Base-by-base conservation (phyloP, 2,888 invertebrate genomes). In the Psococerastis gibbosa region DNA sequence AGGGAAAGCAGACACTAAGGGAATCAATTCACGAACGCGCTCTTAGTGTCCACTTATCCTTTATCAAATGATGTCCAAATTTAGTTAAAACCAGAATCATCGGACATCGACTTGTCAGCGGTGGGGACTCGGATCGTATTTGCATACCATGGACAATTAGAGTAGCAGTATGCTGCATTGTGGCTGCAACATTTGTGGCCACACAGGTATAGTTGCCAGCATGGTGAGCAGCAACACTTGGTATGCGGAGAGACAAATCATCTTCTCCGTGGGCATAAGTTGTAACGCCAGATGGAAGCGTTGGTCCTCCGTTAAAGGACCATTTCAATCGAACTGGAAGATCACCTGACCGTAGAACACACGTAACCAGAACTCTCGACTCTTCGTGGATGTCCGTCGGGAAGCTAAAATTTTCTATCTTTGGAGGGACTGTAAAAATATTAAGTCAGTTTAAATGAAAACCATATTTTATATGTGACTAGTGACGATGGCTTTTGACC, bases 261-360 rank as follows among this genome's bases (percentile, higher is more conserved):
- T 56, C 61, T 48, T 58, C 57, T 49, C 55, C 58, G 49, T 59
- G 58, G 47, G 58, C 55, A 11, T 57, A 60, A 43, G 52, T 54
- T 9, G 54, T 55, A 32, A 57, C 57, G 45, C 61, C 60, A 43
- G 59, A 57, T 32, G 62, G 60, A 46, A 72, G 60, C 2, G 63
- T 59, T 23, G 60, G 56, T 32, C 66, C 68, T 53, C 72, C 68
- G 57, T 71, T 70, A 43, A 59, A 38, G 46, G 65, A 60, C 71
- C 71, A 72, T 45, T 59, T 58, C 49, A 71, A 65, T 51, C 57
- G 62, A 46, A 71, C 57, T 41, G 71, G 71, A 46, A 65, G 60
- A 53, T 70, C 70, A 35, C 72, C 68, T 48, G 65, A 61, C 53
- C 62, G 62, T 48, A 67, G 63, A 41, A 61, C 62, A 54, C 68